These are phyloP conservation scores for Leptinotarsa juncta DNA, from an alignment of 2,888 invertebrate genomes.

Conservation along the genomic window DNA sequence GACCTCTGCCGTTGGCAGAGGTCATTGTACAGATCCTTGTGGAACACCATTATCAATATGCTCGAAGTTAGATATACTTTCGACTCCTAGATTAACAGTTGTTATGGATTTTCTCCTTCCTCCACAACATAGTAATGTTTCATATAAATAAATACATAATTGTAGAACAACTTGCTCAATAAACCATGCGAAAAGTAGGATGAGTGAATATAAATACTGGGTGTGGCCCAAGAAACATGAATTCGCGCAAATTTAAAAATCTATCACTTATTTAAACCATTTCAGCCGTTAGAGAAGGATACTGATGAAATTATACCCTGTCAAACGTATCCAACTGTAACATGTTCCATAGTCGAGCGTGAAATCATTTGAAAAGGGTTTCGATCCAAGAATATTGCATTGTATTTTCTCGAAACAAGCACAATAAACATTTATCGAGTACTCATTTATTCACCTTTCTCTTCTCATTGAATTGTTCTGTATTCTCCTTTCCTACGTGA, in stretches of 20 bases:
- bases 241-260: conserved; percentile 18
- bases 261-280: conserved; percentile 4
- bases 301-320: conserved; percentile 36
- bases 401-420: too few species aligned
- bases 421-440: too few species aligned
- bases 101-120: background rate
- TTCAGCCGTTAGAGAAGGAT: conserved; percentile 2
- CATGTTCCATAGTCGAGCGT: conserved; percentile 1
- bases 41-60: too few species aligned
- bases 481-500: too few species aligned
- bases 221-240: conserved; percentile 19
- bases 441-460: too few species aligned
- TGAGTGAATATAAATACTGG: conserved; percentile 30
- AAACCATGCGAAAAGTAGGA: conserved; percentile 26
- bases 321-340: conserved; percentile 23
- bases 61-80: too few species aligned
- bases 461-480: too few species aligned
- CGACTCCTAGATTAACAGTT: too few species aligned
- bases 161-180: background rate
- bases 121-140: too few species aligned
- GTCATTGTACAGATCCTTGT: too few species aligned
- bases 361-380: background rate
- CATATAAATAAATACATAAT: background rate
- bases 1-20: too few species aligned
- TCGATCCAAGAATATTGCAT: background rate